phyloP scores from a whole-genome alignment of 2,113 vertebrate genomes.

The Sigmodon hispidus region DNA sequence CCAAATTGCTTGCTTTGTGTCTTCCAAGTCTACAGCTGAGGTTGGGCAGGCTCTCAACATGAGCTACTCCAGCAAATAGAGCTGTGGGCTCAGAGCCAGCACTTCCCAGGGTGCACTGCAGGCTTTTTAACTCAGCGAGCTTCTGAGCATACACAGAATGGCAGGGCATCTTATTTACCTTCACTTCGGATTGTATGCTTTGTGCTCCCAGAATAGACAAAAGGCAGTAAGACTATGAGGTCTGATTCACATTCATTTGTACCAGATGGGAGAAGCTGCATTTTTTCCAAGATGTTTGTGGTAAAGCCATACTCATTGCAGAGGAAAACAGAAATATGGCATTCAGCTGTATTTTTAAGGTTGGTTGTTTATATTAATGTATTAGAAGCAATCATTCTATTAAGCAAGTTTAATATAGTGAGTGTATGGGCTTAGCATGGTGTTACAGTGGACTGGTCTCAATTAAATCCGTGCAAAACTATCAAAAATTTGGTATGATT shows the following conservation, averaged over 20 bases:
- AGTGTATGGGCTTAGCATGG: slow-evolving; percentile 56
- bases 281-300: slow-evolving; percentile 77
- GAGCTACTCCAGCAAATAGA: slow-evolving; percentile 78
- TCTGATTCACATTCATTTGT: slow-evolving; percentile 81
- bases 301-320: slow-evolving; percentile 26
- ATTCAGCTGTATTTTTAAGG: slow-evolving; percentile 70
- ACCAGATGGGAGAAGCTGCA: slow-evolving; percentile 70
- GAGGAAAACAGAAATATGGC: slow-evolving; percentile 66
- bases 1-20: slow-evolving; percentile 63
- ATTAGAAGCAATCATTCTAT: slow-evolving; percentile 70
- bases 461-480: slow-evolving; percentile 61
- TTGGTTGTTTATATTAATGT: slow-evolving; percentile 68
- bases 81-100: slow-evolving; percentile 67
- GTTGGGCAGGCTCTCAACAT: slow-evolving; percentile 66
- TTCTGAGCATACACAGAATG: slow-evolving; percentile 72
- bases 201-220: slow-evolving; percentile 73
- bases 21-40: slow-evolving; percentile 63
- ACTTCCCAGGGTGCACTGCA: slow-evolving; percentile 73
- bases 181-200: slow-evolving; percentile 63
- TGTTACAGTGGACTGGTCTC: slow-evolving; percentile 60
- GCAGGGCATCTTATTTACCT: slow-evolving; percentile 68
- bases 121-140: slow-evolving; percentile 74
- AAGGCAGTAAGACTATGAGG: slow-evolving; percentile 75
- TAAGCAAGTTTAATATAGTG: slow-evolving; percentile 63
- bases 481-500: slow-evolving; percentile 45